Evolutionary conservation across 2,113 vertebrate genomes (phyloP), one percentile per base, ranked within the genome.

Genomic region (Desmodus rotundus): DNA sequence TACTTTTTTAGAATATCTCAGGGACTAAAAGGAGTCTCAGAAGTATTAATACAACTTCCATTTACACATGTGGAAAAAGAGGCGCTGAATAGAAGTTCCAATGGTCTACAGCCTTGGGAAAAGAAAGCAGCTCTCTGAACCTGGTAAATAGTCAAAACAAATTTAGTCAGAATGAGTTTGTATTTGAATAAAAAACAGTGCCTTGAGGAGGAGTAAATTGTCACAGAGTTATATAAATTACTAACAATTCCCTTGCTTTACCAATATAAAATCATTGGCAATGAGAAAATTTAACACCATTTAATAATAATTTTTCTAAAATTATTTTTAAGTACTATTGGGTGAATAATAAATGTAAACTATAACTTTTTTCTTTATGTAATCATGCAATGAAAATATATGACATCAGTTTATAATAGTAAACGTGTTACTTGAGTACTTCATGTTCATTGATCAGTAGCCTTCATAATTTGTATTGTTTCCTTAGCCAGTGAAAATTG

Each of bases 281-380:
- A 56, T 73, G 19, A 68, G 16, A 87, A 81, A 90, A 81, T 38
- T 38, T 56, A 78, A 68, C n/a, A 89, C 61, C 20, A 85, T 86
- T 76, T 84, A 7, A 84, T 74, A 76, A 41, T 87, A 76, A 63
- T 16, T 56, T 90, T 47, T 96, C 31, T 74, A 68, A 90, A 95
- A 67, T 10, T 76, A 73, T 67, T 95, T 95, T 87, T 87, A 81
- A 86, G 76, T 2, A 85, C 14, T 84, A 31, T 47, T 81, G 7
- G 13, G 14, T 77, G 58, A 88, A 82, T 45, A 87, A 96, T 67
- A 90, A 92, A n/a, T 80, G 0, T 74, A 74, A 91, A 84, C 22
- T 63, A 2, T 67, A 81, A 38, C 0, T 36, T 78, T 74, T 81
- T n/a, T 31, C n/a, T 82, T 26, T 43, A 67, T 73, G 10, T 76